Conservation (phyloP, 2,797 vertebrate genomes). For the Anguilla obscura region DNA sequence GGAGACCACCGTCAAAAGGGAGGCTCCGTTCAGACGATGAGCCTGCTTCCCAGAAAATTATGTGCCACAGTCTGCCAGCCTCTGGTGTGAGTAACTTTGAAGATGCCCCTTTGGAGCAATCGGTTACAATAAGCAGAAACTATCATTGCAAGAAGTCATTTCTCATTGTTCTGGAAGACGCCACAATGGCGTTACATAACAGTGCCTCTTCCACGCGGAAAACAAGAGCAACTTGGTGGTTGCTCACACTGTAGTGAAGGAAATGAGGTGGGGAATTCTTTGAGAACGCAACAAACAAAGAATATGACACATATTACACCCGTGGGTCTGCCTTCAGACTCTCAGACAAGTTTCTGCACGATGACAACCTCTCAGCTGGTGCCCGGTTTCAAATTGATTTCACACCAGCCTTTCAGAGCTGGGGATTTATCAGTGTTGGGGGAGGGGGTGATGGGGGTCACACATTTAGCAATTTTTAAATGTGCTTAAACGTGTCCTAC, state of each 20-base stretch:
- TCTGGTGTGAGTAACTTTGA: constrained; percentile 15
- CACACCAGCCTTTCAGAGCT: neutral
- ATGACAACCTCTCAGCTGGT: constrained; percentile 2
- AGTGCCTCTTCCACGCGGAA: neutral
- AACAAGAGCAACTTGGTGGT: neutral
- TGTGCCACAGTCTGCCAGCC: neutral
- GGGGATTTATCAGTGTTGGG: neutral
- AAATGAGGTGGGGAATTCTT: constrained; percentile 17
- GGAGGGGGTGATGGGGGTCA: neutral
- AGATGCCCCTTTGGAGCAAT: neutral
- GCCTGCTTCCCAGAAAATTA: neutral
- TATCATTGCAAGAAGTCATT: neutral
- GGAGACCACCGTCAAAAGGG: neutral
- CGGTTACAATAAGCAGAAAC: neutral
- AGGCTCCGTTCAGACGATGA: neutral
- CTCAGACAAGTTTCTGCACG: neutral
- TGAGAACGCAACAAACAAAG: constrained; percentile 12
- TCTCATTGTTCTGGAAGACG: neutral
- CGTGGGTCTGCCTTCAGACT: neutral
- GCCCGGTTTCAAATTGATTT: constrained; percentile 19
- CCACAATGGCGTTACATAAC: neutral
- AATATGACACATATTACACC: constrained; percentile 14
- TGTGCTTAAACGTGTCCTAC: neutral
- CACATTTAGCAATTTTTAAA: neutral
- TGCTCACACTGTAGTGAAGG: neutral